These are phyloP conservation scores for Tychaedon coryphoeus DNA, from an alignment of 2,113 vertebrate genomes.

Conservation along the genomic window DNA sequence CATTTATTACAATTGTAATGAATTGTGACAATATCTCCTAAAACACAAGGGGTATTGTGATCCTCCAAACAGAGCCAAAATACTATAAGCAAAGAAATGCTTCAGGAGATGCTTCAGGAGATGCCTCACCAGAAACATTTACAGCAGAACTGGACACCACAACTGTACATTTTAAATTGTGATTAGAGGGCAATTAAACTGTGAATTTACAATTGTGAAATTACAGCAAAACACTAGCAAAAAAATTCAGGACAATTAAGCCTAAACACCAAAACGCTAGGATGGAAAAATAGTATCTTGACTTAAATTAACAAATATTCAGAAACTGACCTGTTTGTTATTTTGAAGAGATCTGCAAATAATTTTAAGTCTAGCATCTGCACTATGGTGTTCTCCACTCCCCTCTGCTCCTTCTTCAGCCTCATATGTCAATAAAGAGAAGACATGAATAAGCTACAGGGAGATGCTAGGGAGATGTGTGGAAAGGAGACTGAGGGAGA, in stretches of 20 bases:
- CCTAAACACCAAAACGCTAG: not conserved
- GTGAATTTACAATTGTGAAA: not conserved
- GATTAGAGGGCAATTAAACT: not conserved
- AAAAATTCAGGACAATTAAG: not conserved
- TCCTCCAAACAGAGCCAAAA: not conserved
- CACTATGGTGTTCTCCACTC: not conserved
- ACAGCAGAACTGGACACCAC: not conserved
- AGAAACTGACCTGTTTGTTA: not conserved
- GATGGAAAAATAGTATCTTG: not conserved
- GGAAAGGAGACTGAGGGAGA: not conserved
- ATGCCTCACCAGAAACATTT: not conserved
- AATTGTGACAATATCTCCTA: not conserved
- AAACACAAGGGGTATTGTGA: not conserved
- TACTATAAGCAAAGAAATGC: not conserved
- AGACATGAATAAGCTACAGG: not conserved
- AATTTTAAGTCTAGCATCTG: not conserved
- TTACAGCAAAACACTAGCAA: not conserved
- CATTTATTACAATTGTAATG: not conserved
- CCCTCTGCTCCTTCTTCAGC: not conserved
- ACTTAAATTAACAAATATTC: not conserved
- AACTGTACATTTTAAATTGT: not conserved
- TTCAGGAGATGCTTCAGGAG: not conserved
- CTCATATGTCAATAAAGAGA: not conserved
- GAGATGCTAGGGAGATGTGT: not conserved
- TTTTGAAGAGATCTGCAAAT: not conserved